Evolutionary conservation across 2,113 vertebrate genomes (phyloP), one percentile per base, ranked within the genome.

Genomic region (Mionectes macconnelli): DNA sequence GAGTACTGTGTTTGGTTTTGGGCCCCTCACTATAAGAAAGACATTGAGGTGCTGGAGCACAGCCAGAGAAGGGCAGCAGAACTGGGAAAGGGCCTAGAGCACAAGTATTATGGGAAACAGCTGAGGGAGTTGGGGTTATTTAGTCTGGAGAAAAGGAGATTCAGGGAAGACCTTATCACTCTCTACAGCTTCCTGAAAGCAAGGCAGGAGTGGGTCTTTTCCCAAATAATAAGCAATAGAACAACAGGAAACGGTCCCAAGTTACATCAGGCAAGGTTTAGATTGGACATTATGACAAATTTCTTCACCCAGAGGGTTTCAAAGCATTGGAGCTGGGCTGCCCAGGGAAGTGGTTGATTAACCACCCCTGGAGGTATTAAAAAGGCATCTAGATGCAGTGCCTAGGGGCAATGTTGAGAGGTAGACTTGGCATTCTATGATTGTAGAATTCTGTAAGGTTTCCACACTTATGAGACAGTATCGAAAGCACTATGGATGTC

Each of bases 111-210:
- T 4, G 40, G 37, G 57, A 47, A 67, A n/a, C 7, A 11, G 14
- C n/a, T 21, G 25, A 27, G 25, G 6, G 28, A 69, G 3, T 7
- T 52, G 5, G 55, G 33, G 9, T 5, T 39, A 33, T 31, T 62
- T 27, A 40, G 30, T 6, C 33, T 45, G 31, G 45, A 84, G 47
- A 67, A 92, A 16, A 67, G 27, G 4, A 68, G 22, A 16, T 19
- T 49, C 8, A 37, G 16, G 31, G 13, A 37, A 55, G 13, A 69
- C 16, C 8, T n/a, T 16, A 92, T 3, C 0, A 0, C 14, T 35
- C 20, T 31, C 49, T n/a, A 68, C 9, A 70, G 3, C 33, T 27
- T 5, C 28, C 13, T 76, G 28, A 69, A 82, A 57, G 24, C 6
- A 30, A 69, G 6, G 33, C 33, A 17, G 8, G 3, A 4, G 49